Base-by-base conservation (phyloP, 1,140 invertebrate genomes). In the Zaprionus gabonicus region DNA sequence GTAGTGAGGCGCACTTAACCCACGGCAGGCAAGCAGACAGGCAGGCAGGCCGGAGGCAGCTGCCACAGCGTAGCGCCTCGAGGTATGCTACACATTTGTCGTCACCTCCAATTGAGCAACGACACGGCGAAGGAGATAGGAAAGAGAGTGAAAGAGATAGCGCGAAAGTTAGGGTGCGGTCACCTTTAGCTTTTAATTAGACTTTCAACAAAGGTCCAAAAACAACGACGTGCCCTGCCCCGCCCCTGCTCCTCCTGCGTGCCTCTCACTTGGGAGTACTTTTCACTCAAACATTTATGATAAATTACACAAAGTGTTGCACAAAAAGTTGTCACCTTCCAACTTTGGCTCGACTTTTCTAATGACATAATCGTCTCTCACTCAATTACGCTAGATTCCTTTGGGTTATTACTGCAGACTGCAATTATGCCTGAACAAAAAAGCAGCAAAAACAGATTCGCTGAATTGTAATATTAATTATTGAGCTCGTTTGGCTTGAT, bases 1-100 rank as follows among this genome's bases (percentile, higher is more conserved):
- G 78, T 81, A 81, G 69, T 59, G 73, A 80, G 83, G 56, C 71
- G 65, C 86, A 78, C 62, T 87, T 87, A 80, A 80, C 84, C 80
- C 64, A 51, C 53, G 53, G 56, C 63, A 57, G 63, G 62, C 81
- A 31, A 67, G n/a, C 15, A 7, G 41, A n/a, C 41, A 17, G 41
- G 12, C 36, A 15, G 4, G 13, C 66, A 53, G 58, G 65, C 81
- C 49, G 71, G 55, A 55, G 60, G 41, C 60, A 60, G 31, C 58
- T 38, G 53, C 66, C 67, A 58, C 56, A 56, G 73, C 75, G 71
- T 44, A 53, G 73, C 75, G 74, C 75, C 71, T 75, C 41, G 46
- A 51, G 77, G 73, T 67, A 80, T 71, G 58, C 63, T 75, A 77
- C 76, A 87, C 77, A 80, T 82, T 80, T 86, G 82, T 87, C 84